A percentile compares a stretch with the other conserved stretches of the same genome.
Evolutionary conservation across 1,140 invertebrate genomes (phyloP).

Genomic region (Ceratina calcarata): DNA sequence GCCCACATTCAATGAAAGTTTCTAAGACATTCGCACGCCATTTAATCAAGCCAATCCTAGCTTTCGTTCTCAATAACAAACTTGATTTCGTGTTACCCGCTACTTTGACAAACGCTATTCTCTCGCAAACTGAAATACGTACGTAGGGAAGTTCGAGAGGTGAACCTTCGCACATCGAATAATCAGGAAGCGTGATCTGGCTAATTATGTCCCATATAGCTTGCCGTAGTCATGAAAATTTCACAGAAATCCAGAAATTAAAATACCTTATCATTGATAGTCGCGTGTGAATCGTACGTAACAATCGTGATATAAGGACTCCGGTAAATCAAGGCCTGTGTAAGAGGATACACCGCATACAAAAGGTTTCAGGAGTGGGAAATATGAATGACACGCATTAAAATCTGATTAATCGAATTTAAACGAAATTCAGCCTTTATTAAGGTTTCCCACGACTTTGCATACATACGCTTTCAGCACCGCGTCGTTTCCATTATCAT

Average conservation of each 20-base stretch:
- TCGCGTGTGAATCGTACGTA: neutral
- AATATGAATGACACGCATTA: constrained; percentile 17
- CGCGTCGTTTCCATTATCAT: constrained; percentile 36
- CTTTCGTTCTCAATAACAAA: constrained; percentile 5
- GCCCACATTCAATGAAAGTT: constrained; percentile 49
- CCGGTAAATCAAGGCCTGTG: neutral
- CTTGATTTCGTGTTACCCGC: neutral
- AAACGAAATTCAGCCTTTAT: constrained; percentile 40
- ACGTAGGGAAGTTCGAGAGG: neutral
- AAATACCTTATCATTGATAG: too few species aligned
- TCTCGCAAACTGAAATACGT: neutral
- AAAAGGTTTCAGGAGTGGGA: constrained; percentile 5
- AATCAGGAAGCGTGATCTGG: too few species aligned
- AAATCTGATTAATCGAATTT: constrained; percentile 39
- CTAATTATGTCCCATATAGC: too few species aligned
- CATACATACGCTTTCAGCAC: neutral
- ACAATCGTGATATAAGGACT: neutral
- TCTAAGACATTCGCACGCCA: constrained; percentile 41
- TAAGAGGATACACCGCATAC: neutral
- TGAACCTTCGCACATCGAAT: neutral
- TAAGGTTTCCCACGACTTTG: constrained; percentile 16
- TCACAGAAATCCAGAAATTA: too few species aligned
- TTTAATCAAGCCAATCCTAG: constrained; percentile 30
- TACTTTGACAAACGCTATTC: neutral
- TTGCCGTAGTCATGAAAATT: too few species aligned